These are phyloP conservation scores for Sebastes cheni DNA, from an alignment of 2,797 vertebrate genomes.

Conservation along the genomic window DNA sequence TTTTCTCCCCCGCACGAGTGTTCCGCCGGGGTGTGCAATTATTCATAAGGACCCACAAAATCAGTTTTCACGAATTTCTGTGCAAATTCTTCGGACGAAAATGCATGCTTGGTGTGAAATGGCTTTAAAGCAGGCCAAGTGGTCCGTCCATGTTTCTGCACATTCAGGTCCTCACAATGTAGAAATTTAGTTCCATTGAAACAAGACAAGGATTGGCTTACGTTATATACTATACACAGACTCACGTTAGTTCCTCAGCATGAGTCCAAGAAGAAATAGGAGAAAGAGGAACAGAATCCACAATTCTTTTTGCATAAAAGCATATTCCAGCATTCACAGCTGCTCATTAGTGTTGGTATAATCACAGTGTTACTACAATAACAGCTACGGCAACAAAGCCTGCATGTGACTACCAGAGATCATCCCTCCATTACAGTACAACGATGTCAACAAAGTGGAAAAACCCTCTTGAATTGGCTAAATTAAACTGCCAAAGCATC, in stretches of 20 bases:
- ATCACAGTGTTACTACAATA: neutral
- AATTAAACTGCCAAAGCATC: neutral
- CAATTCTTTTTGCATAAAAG: neutral
- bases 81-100: too few relatives aligned
- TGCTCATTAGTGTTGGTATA: neutral
- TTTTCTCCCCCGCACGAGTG: too few relatives aligned
- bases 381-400: neutral
- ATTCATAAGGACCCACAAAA: too few relatives aligned
- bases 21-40: too few relatives aligned
- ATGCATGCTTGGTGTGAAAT: too few relatives aligned
- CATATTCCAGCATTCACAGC: neutral
- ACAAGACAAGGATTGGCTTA: neutral
- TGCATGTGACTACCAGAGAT: neutral
- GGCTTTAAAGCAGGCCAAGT: too few relatives aligned
- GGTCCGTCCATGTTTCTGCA: neutral
- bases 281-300: neutral
- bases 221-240: neutral
- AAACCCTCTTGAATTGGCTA: neutral
- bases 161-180: neutral
- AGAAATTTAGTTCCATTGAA: neutral
- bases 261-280: too few relatives aligned
- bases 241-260: neutral
- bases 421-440: neutral
- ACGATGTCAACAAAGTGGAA: neutral
- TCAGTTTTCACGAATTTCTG: too few relatives aligned